Evolutionary conservation across 2,113 vertebrate species (phyloP).

Genomic region (Sylvietta virens): DNA sequence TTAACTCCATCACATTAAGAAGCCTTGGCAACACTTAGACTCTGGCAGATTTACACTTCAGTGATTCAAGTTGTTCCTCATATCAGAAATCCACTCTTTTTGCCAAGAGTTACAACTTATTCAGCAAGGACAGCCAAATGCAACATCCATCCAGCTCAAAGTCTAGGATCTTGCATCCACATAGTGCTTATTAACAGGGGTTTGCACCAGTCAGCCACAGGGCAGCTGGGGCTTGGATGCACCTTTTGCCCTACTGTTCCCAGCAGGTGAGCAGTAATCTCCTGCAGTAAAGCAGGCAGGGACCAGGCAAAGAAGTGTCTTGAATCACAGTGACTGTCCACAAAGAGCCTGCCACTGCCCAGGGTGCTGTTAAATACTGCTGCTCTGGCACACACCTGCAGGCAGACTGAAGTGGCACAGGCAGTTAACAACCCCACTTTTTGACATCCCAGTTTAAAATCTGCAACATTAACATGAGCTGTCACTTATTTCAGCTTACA

Average conservation of each 20-base stretch:
- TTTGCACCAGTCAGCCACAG: not conserved
- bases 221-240: not conserved
- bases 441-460: not conserved
- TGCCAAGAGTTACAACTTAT: not conserved
- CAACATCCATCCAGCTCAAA: not conserved
- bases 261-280: not conserved
- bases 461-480: not conserved
- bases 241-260: not conserved
- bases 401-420: not conserved
- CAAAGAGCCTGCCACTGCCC: not conserved
- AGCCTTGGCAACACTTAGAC: not conserved
- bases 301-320: not conserved
- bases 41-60: not conserved
- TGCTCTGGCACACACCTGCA: not conserved
- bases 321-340: rapidly evolving
- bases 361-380: rapidly evolving
- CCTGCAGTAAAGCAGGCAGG: not conserved
- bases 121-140: not conserved
- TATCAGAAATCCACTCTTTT: not conserved
- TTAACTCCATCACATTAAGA: not conserved
- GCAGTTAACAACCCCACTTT: not conserved
- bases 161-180: not conserved
- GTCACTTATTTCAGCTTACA: not conserved
- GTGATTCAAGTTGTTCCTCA: not conserved
- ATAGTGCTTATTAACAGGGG: not conserved